These are phyloP conservation scores for Lathronympha strigana DNA, from an alignment of 2,888 invertebrate species.

Conservation along the genomic window DNA sequence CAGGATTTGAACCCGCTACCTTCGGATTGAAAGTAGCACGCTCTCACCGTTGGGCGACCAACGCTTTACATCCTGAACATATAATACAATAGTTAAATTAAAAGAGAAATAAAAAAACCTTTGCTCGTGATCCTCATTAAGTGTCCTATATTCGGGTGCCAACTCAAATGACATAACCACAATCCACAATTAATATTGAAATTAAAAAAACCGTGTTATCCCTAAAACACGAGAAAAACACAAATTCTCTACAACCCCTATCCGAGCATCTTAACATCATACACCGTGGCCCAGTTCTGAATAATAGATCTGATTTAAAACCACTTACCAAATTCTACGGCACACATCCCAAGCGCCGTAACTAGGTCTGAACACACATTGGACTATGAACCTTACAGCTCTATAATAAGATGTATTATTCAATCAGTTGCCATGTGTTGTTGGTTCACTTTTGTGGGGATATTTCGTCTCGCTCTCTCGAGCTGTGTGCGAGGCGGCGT, in stretches of 20 bases:
- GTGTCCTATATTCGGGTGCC: too few relatives aligned
- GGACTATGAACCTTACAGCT: background rate
- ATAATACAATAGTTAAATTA: too few relatives aligned
- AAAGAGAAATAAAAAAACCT: too few relatives aligned
- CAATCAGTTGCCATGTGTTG: background rate
- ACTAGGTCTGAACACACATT: background rate
- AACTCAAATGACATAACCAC: background rate
- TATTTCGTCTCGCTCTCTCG: constrained; percentile 13
- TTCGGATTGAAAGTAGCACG: too few relatives aligned
- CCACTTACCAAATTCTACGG: constrained; percentile 36
- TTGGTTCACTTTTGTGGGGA: background rate
- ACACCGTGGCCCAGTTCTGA: constrained; percentile 28
- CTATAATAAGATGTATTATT: background rate
- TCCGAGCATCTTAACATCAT: constrained; percentile 19
- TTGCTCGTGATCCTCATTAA: too few relatives aligned
- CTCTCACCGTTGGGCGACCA: too few relatives aligned
- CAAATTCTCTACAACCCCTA: background rate
- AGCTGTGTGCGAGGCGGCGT: constrained; percentile 40
- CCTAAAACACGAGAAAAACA: background rate
- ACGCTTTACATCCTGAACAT: too few relatives aligned
- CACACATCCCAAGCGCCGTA: background rate
- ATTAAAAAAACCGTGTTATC: background rate
- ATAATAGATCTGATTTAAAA: constrained; percentile 42
- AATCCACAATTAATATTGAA: background rate
- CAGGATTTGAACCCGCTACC: too few relatives aligned